Evolutionary conservation across 2,888 invertebrate species (phyloP), one percentile per base, ranked within the genome.

Genomic region (Scrobipalpa costella): DNA sequence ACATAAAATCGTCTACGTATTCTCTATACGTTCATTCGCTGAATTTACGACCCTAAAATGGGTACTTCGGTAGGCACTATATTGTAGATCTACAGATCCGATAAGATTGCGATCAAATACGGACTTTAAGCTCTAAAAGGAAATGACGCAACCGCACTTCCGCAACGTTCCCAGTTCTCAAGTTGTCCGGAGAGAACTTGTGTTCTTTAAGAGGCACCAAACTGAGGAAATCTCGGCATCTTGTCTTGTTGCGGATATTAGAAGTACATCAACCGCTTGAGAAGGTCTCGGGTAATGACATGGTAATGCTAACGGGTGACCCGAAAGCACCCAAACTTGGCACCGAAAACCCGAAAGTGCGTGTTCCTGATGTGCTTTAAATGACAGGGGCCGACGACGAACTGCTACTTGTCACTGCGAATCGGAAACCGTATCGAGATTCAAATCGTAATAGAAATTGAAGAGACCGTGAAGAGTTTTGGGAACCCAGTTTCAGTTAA

Each of bases 281-380:
- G 34, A 34, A 55, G 55, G 55, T 38, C 57, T 60, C 9, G n/a
- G 19, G 50, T 38, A 61, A 52, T 52, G 38, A 21, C 38, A 63
- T 66, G 55, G 60, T 63, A 65, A 66, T 61, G 65, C 57, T 63
- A 55, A 69, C 66, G 66, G 67, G 63, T 57, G 64, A 44, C 61
- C 61, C 36, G 52, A 67, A 68, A 36, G 19, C 61, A 44, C 44
- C 44, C 50, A 59, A 59, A 27, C 27, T 44, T 6, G 44, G 15
- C n/a, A n/a, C 44, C 44, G 15, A 44, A 44, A n/a, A 27, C 44
- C 44, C 50, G 44, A 59, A 40, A 59, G 27, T 59, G 27, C 40
- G 44, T 44, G 44, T 9, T 36, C 13, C 27, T 59, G 59, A 59
- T 59, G 59, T 44, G 40, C 44, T 59, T 59, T 59, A 59, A 40